A percentile compares a stretch with the other conserved stretches of the same genome.
Conservation (phyloP, 2,797 vertebrate genomes). For the Neosilurus hyrtlii region DNA sequence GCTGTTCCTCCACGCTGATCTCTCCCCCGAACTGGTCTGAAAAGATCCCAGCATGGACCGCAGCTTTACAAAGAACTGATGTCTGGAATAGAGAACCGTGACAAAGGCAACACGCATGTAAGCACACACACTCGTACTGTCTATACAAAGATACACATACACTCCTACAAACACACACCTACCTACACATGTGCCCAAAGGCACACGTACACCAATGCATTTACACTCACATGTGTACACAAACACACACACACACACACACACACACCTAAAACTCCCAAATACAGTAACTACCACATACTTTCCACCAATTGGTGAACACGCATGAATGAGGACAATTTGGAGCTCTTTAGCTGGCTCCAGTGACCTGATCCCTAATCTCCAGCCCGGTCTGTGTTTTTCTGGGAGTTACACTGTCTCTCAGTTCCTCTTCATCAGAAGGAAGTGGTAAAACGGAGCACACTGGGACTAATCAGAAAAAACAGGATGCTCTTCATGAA, state of each 20-base stretch:
- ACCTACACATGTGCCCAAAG: not conserved
- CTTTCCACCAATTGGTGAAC: not conserved
- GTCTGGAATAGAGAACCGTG: constrained; percentile 69
- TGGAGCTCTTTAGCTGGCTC: not conserved
- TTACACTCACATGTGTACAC: not conserved
- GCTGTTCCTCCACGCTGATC: constrained; percentile 73
- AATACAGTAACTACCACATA: not conserved
- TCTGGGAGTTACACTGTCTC: not conserved
- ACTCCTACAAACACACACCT: not conserved
- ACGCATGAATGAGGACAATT: not conserved
- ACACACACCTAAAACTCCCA: not conserved
- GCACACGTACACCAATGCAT: not conserved
- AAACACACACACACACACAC: not conserved
- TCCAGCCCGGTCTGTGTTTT: not conserved
- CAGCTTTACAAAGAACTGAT: constrained; percentile 82
- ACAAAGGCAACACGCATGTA: not conserved
- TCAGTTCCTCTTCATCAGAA: not conserved
- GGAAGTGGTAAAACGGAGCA: constrained; percentile 28
- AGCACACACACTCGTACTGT: no score
- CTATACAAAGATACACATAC: not conserved
- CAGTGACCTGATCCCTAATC: not conserved
- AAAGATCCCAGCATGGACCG: constrained; percentile 80
- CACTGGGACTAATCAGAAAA: constrained; percentile 44
- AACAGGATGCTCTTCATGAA: constrained; percentile 50
- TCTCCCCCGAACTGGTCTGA: constrained; percentile 78